Evolutionary conservation across 2,113 vertebrate species (phyloP).

Genomic region (Gallinago undulata): DNA sequence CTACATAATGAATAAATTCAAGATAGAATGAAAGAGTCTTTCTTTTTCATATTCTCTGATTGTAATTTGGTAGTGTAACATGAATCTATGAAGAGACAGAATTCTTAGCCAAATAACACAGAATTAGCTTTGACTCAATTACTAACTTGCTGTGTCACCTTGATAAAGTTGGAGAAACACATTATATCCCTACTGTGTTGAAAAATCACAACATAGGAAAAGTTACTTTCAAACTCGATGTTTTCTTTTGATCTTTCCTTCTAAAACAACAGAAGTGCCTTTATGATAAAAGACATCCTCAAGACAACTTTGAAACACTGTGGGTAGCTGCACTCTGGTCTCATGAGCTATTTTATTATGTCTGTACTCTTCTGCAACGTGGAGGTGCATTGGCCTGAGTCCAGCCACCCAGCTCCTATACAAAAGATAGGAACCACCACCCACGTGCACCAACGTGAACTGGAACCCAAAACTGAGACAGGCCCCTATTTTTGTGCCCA

Average conservation of each 20-base stretch:
- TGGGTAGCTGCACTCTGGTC: background rate
- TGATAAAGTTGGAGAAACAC: background rate
- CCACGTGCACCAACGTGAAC: background rate
- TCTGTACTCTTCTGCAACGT: background rate
- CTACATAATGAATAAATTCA: constrained; percentile 18
- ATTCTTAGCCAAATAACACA: background rate
- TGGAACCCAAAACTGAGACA: background rate
- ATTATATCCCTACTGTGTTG: background rate
- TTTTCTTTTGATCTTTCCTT: background rate
- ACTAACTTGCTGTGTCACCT: background rate
- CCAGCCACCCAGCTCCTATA: background rate
- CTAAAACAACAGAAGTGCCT: background rate
- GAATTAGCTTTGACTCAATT: background rate
- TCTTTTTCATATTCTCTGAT: background rate
- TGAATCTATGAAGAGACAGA: background rate
- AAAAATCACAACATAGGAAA: background rate
- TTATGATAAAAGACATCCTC: background rate
- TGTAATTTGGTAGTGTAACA: background rate
- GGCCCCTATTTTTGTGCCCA: background rate
- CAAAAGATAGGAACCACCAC: background rate
- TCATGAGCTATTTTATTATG: background rate
- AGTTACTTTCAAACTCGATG: background rate
- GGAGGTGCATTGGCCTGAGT: background rate
- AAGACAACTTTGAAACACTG: background rate
- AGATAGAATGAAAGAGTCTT: background rate